Base-by-base conservation (phyloP, 2,113 vertebrate genomes). In the Triplophysa siluroides region DNA sequence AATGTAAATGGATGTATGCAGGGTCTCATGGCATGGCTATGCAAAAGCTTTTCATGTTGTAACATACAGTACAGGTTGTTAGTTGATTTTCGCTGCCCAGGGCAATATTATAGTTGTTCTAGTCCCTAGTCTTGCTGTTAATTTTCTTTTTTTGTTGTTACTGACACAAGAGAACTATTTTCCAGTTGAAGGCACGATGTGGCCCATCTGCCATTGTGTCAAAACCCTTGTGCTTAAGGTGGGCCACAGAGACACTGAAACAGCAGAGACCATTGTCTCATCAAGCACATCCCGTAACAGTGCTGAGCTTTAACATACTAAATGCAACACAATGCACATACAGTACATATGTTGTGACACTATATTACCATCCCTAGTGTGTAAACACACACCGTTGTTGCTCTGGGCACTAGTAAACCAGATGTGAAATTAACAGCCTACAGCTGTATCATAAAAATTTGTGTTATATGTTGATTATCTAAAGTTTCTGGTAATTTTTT, bases 161-260 rank as follows among this genome's bases (percentile, higher is more conserved):
- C 89, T 89, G 90, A 88, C 89, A 84, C 79, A 89, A 85, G 89
- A 90, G 84, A 88, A 90, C 90, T 88, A 88, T 91, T 93, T 93
- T 93, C 90, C 91, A 91, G 89, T 89, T 92, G 89, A 92, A 89
- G 90, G 90, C 88, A 87, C 78, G 88, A 86, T 88, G 89, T 91
- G 86, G 74, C 78, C 90, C 89, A 92, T 92, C 90, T 93, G 91
- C 89, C 86, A 85, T 83, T 58, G 78, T 87, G 88, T 85, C 80
- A 78, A 74, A 66, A 85, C 88, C 86, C 88, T 85, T 83, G 58
- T 72, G 85, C 90, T 87, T 84, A 88, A 89, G 86, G 80, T 86
- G 86, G 85, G 89, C 87, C 78, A 68, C 86, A 74, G 86, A 89
- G 91, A 90, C 74, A 80, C 79, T 67, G 56, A 83, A 86, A 84